These are phyloP conservation scores for Norana najaformis DNA, from an alignment of 2,888 invertebrate species.

Conservation along the genomic window DNA sequence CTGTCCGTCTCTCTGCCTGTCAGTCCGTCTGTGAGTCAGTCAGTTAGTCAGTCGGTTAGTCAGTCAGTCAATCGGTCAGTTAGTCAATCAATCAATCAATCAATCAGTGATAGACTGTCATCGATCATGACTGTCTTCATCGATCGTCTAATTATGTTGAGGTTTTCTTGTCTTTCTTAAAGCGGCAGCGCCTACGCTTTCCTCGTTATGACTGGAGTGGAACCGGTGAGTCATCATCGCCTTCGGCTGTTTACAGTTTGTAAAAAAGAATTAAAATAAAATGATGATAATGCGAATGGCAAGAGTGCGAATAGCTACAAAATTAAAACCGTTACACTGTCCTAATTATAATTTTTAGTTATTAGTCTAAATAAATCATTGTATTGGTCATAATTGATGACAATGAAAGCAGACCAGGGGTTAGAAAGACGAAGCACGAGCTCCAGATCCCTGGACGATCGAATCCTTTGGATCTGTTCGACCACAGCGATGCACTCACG, in stretches of 20 bases:
- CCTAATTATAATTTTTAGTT: neutral
- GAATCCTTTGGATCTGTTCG: too few species aligned
- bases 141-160: too few species aligned
- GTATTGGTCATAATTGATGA: neutral
- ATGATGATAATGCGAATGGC: neutral
- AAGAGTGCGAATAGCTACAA: neutral
- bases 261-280: neutral
- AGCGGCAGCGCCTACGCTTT: constrained; percentile 34
- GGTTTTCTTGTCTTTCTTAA: neutral
- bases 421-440: too few species aligned
- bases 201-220: constrained; percentile 33
- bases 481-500: too few species aligned
- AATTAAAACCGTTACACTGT: neutral
- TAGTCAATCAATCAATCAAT: too few species aligned
- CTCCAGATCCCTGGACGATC: too few species aligned
- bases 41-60: neutral
- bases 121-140: too few species aligned
- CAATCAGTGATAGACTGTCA: too few species aligned
- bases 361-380: too few species aligned
- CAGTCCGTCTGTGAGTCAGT: neutral
- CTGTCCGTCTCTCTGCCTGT: neutral
- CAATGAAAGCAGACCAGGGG: neutral
- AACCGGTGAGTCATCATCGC: constrained; percentile 1
- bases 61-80: too few species aligned
- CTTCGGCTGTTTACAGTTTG: neutral